Evolutionary conservation across 2,797 vertebrate species (phyloP).

Genomic region (Telmatherina bonti): DNA sequence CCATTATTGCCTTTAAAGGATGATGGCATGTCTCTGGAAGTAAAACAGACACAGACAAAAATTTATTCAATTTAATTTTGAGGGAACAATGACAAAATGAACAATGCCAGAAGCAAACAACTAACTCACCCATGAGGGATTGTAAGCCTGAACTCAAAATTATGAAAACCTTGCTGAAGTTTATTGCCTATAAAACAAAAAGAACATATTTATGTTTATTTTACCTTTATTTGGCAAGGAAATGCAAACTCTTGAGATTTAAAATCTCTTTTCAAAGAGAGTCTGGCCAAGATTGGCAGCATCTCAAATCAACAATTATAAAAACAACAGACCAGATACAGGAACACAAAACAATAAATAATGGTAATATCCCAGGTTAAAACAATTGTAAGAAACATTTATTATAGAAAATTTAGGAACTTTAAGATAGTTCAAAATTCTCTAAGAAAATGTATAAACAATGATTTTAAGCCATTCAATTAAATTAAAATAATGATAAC

Average conservation of each 20-base stretch:
- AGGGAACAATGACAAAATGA: background rate
- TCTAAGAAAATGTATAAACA: no score
- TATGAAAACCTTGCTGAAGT: conserved; percentile 86
- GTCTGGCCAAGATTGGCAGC: no score
- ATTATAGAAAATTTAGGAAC: no score
- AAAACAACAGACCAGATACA: no score
- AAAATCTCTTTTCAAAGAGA: background rate
- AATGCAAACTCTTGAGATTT: background rate
- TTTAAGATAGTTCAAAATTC: no score
- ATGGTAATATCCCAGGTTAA: no score
- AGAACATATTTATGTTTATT: background rate
- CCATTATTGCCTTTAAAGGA: conserved; percentile 90
- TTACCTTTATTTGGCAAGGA: background rate
- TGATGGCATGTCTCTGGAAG: conserved; percentile 89
- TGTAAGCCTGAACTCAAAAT: conserved; percentile 89
- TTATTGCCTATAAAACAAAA: conserved; percentile 55
- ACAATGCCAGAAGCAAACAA: background rate
- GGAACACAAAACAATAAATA: no score
- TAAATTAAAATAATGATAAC: no score
- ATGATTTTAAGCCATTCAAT: no score
- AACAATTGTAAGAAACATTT: no score
- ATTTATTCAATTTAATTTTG: background rate
- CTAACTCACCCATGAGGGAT: conserved; percentile 91
- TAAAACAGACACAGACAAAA: background rate
- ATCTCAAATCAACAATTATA: no score